Evolutionary conservation across 2,888 invertebrate genomes (phyloP), one percentile per base, ranked within the genome.

Genomic region (Leptopilina myrica): DNA sequence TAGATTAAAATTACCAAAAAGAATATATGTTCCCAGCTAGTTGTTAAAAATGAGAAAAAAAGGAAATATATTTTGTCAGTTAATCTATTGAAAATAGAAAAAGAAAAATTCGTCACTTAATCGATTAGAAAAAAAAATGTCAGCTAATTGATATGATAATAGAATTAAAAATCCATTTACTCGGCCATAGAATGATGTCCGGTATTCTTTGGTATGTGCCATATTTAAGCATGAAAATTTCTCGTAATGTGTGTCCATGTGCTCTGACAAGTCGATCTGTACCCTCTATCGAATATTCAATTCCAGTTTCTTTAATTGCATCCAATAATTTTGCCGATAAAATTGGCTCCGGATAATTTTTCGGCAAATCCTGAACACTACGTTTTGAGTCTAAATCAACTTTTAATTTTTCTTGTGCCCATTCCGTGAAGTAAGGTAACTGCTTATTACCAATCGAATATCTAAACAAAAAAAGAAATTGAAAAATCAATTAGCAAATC

Each of bases 171-270:
- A 33, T 33, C 33, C 33, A 90, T 92, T 90, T 91, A 94, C 95
- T 94, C 64, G 99, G 99, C 99, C 99, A 99, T 1, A 98, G 93
- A 0, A 99, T 96, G 14, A 99, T 91, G 89, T 99, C 99, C 2
- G 99, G 99, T 89, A 99, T 97, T 86, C 98, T 94, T 79, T 95
- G 94, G 87, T 97, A 96, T 66, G 90, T 92, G 80, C 97, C 96
- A 78, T 94, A 93, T 86, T 97, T 93, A 78, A 99, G 92, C 14
- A 94, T 93, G 85, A 95, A 95, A 82, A 99, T 96, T 89, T 99
- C 99, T 85, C 97, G 95, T 75, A 99, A 92, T 0, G 98, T 98
- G 91, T 99, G 99, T 0, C 98, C 98, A 91, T 98, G 98, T 0
- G 97, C 96, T 81, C 98, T 93, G 84, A 98, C 94, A 80, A 98